Evolutionary conservation across 2,113 vertebrate species (phyloP), one percentile per base, ranked within the genome.

Genomic region (Prunella fulvescens): DNA sequence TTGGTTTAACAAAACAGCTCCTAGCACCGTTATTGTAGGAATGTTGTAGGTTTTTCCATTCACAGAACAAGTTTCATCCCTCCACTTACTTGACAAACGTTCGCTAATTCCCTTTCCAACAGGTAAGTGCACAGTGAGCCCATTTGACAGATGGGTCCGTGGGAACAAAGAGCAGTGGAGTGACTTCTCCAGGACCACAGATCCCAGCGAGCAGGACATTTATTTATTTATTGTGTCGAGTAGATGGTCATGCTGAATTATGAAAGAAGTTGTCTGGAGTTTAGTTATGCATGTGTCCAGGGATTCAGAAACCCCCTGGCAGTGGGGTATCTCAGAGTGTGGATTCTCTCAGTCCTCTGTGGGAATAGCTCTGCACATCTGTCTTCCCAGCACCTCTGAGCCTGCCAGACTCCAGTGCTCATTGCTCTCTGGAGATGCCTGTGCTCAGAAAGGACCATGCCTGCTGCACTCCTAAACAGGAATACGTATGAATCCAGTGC

Each of bases 111-210:
- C n/a, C 62, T 45, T 61, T 37, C 37, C n/a, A 33, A 7, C 62
- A 88, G 87, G 89, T 91, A 65, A 65, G 89, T 61, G 70, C 40
- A 4, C 45, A 8, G 3, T 6, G 57, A 79, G 14, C 61, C 56
- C 39, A 1, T 81, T 42, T 24, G 57, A 26, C 57, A 50, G 81
- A 16, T n/a, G 57, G 45, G 51, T 12, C 40, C 1, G 0, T 56
- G 69, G 85, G 66, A 83, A 76, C 93, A 93, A 92, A 92, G 77
- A 81, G 42, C 69, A 33, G n/a, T 10, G 31, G 45, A 76, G 37
- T 24, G 72, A 18, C 48, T 48, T 50, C 61, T 48, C 69, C 53
- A 37, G 56, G 40, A 65, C 35, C 28, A 20, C 37, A 29, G 7
- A 67, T 37, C 37, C 9, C 70, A 11, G 33, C 9, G 1, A 81